Percentiles rank a stretch among this genome's conserved stretches.
Evolutionary conservation across 1,140 invertebrate genomes (phyloP).

Genomic region (Copidosoma floridanum): DNA sequence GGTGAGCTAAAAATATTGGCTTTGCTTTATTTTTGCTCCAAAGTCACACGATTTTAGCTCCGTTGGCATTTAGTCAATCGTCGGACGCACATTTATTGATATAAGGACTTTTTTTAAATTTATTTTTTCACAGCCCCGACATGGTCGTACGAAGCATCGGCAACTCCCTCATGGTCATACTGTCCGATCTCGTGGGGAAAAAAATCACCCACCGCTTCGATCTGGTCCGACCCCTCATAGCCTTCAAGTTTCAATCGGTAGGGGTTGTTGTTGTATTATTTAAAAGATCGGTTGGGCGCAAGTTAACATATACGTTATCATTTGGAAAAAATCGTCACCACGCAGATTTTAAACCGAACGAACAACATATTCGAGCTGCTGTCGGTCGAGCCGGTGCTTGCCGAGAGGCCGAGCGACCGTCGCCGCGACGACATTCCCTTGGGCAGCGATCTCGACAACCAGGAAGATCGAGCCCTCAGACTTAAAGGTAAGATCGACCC

Average conservation of each 20-base stretch:
- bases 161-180: conserved; percentile 86
- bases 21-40: no score
- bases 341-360: conserved; percentile 87
- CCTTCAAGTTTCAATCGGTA: conserved; percentile 92
- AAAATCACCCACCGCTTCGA: conserved; percentile 90
- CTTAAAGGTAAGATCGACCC: conserved; percentile 68
- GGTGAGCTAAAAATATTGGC: no score
- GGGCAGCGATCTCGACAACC: conserved; percentile 63
- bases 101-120: no score
- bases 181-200: conserved; percentile 82
- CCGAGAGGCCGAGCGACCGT: conserved; percentile 62
- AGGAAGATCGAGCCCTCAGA: conserved; percentile 71
- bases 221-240: conserved; percentile 84
- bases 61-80: no score
- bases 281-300: no score
- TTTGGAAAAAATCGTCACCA: no score
- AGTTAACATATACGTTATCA: no score
- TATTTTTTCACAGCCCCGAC: conserved; percentile 72
- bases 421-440: conserved; percentile 57
- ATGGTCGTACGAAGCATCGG: conserved; percentile 89
- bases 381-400: conserved; percentile 79
- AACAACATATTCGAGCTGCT: conserved; percentile 95
- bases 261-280: conserved; percentile 57
- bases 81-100: no score
- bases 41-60: no score